These are phyloP conservation scores for Amphimedon queenslandica DNA, from an alignment of 37 sponge, comb jelly and placozoan species.

Conservation along the genomic window DNA sequence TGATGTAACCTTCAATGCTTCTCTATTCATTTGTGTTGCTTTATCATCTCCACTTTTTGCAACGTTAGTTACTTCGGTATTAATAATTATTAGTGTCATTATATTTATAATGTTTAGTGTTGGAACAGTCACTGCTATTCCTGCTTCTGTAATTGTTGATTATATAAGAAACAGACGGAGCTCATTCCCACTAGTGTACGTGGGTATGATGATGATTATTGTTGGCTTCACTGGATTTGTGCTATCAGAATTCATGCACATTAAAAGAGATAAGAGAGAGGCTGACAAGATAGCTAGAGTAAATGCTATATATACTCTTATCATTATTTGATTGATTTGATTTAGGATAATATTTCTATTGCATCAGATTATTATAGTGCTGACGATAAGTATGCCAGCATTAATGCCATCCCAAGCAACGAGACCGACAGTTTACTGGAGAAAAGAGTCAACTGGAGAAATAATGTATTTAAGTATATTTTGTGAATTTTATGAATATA, in stretches of 20 bases:
- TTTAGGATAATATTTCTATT: no score
- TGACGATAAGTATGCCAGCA: no score
- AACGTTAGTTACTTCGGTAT: constrained; percentile 48
- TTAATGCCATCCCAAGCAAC: no score
- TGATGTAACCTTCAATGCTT: constrained; percentile 47
- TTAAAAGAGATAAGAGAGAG: constrained; percentile 9
- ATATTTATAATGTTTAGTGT: constrained; percentile 27
- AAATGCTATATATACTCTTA: no score
- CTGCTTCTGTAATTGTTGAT: constrained; percentile 50
- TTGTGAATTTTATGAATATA: no score
- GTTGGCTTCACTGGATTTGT: constrained; percentile 53
- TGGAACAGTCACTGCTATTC: constrained; percentile 50
- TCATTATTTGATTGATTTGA: no score
- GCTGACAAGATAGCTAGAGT: no score
- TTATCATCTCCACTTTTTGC: constrained; percentile 72
- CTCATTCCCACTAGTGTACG: not conserved
- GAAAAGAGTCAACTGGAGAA: no score
- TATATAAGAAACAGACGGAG: constrained; percentile 20
- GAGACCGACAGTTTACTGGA: no score
- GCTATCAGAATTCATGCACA: constrained; percentile 26
- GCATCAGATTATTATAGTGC: no score
- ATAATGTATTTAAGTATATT: no score
- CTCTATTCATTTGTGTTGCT: constrained; percentile 40
- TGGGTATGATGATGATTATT: constrained; percentile 28
- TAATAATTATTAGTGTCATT: not conserved